Base-by-base conservation (phyloP, 1,140 invertebrate species). In the Episyrphus balteatus region DNA sequence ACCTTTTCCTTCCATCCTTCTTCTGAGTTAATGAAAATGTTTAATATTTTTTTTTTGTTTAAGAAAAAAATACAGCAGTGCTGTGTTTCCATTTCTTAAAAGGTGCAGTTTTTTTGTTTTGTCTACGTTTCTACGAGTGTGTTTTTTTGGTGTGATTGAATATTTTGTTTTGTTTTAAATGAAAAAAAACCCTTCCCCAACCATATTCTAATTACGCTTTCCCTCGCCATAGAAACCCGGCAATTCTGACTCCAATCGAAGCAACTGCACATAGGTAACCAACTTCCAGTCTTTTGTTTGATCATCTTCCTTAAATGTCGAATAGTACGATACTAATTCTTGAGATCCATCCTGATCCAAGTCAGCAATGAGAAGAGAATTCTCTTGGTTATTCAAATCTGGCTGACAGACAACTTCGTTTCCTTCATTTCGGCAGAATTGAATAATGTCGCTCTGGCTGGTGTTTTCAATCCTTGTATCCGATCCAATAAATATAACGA, bases 291-390 rank as follows among this genome's bases (percentile, higher is more conserved):
- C 64, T 26, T 64, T 56, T 5, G 61, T 52, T 3, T 64, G 55
- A 21, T 62, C 61, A 39, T 65, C 70, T 19, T 74, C 70, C 13
- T 73, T 59, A 61, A 79, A 84, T 6, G 75, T 81, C 49, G 79
- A 80, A 46, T 74, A 75, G 58, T 84, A 87, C 39, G 79, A 84
- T 31, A 88, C 81, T 15, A 88, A 57, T 70, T 88, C 84, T 58
- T 80, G 79, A 2, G 77, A 77, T 31, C 78, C 75, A 64, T 88
- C 84, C 43, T 76, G 72, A 63, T 85, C 81, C 10, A 87, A 68
- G 65, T 87, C 82, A 3, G 76, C 75, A 37, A 86, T 79, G 14
- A 81, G 67, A 43, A 87, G 72, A 8, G 83, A 82, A 55, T 78
- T 73, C 44, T 78, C 75, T 56, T 86, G 82, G 55, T 78, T 77